Evolutionary conservation across 2,113 vertebrate genomes (phyloP).

Genomic region (Catagonus wagneri): DNA sequence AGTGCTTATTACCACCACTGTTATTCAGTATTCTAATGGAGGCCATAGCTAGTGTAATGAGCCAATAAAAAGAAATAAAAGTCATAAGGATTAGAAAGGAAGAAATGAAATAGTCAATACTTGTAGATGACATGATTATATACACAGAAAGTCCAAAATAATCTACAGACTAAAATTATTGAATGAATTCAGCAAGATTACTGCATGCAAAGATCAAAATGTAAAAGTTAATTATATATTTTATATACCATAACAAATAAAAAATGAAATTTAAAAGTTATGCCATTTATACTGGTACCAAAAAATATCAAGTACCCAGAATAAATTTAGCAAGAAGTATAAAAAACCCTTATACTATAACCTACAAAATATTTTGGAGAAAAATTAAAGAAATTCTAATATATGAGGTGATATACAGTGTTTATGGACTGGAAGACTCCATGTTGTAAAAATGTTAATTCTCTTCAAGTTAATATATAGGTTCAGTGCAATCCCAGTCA

Average conservation of each 20-base stretch:
- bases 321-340: neutral
- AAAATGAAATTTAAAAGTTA: slow-evolving; percentile 9
- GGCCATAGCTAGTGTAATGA: neutral
- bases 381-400: neutral
- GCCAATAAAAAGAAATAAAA: slow-evolving; percentile 13
- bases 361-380: neutral
- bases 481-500: neutral
- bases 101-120: slow-evolving; percentile 31
- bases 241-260: neutral
- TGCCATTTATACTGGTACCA: neutral
- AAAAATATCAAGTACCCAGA: neutral
- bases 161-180: neutral
- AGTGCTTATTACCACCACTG: neutral
- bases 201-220: neutral
- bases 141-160: slow-evolving; percentile 21
- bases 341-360: neutral
- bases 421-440: neutral
- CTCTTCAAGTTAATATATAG: neutral
- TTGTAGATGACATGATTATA: neutral
- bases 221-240: slow-evolving; percentile 27
- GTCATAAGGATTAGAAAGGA: neutral
- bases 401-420: neutral
- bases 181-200: slow-evolving; percentile 10
- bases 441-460: neutral
- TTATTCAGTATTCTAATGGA: neutral